Percentiles rank a stretch among this genome's conserved stretches.
These are phyloP conservation scores for Laticauda colubrina DNA, from an alignment of 2,113 vertebrate species.

Conservation along the genomic window DNA sequence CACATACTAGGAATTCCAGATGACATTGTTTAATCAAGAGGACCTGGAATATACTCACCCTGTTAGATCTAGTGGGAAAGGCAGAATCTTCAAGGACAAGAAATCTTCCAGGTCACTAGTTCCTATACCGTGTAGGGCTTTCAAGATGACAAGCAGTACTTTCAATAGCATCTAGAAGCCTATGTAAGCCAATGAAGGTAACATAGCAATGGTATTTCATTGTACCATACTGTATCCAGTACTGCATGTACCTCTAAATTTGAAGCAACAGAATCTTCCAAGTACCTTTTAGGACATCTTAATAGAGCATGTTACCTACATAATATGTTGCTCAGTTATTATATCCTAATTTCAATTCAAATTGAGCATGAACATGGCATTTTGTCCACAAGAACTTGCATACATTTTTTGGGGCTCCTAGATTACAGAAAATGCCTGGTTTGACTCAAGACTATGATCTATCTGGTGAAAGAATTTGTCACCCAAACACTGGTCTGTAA, in stretches of 20 bases:
- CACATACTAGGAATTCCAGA: neutral
- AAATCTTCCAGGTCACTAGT: neutral
- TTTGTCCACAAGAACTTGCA: neutral
- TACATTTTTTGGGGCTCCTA: neutral
- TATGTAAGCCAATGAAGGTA: neutral
- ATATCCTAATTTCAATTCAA: neutral
- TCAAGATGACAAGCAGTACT: neutral
- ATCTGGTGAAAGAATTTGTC: neutral
- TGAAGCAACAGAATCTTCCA: neutral
- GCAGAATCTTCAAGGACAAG: neutral
- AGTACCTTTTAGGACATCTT: neutral
- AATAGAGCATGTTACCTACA: neutral
- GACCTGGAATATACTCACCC: neutral
- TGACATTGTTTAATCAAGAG: neutral
- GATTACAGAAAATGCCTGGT: neutral
- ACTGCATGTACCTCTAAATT: neutral
- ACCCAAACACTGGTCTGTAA: neutral
- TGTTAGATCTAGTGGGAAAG: neutral
- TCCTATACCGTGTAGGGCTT: neutral
- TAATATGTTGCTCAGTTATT: neutral
- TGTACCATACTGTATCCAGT: neutral
- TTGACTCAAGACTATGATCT: neutral
- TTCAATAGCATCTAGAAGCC: neutral
- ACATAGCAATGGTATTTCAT: neutral
- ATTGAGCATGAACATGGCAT: neutral